Conservation (phyloP, 2,888 invertebrate species). For the Chalcis sispes region DNA sequence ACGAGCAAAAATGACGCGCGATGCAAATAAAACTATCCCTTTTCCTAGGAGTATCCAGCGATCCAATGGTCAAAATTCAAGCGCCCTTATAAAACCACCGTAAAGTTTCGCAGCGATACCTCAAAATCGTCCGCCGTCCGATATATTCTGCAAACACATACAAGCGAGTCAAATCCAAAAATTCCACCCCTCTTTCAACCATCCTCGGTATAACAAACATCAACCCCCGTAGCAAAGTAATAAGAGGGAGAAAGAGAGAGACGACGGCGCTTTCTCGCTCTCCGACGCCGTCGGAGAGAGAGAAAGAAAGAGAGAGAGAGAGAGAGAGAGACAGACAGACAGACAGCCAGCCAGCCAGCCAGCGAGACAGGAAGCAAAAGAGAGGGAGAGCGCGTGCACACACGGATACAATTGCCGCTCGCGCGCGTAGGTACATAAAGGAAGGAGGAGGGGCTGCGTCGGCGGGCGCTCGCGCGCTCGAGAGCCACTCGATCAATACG, state of each 20-base stretch:
- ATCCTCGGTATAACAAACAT: constrained; percentile 43
- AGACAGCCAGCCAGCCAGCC: no score
- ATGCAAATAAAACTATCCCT: no score
- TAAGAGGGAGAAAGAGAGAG: constrained; percentile 39
- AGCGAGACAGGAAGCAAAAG: no score
- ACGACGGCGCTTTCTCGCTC: constrained; percentile 25
- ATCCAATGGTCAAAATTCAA: neutral
- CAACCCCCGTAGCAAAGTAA: neutral
- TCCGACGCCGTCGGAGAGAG: constrained; percentile 32
- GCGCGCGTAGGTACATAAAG: no score
- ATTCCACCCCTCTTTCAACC: constrained; percentile 2
- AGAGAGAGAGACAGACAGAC: constrained; percentile 24
- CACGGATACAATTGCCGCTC: no score
- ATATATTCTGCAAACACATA: neutral
- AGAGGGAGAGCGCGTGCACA: no score
- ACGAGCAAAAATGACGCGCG: neutral
- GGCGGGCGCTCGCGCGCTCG: constrained; percentile 31
- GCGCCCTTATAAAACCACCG: constrained; percentile 5
- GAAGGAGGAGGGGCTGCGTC: no score
- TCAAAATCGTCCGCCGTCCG: constrained; percentile 14
- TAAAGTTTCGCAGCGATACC: constrained; percentile 1
- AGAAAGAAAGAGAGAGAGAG: constrained; percentile 45
- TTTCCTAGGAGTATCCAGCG: no score
- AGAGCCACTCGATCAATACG: constrained; percentile 76
- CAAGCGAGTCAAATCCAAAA: no score